phyloP scores from a whole-genome alignment of 2,113 vertebrate genomes.

The Periophthalmodon schlosseri region DNA sequence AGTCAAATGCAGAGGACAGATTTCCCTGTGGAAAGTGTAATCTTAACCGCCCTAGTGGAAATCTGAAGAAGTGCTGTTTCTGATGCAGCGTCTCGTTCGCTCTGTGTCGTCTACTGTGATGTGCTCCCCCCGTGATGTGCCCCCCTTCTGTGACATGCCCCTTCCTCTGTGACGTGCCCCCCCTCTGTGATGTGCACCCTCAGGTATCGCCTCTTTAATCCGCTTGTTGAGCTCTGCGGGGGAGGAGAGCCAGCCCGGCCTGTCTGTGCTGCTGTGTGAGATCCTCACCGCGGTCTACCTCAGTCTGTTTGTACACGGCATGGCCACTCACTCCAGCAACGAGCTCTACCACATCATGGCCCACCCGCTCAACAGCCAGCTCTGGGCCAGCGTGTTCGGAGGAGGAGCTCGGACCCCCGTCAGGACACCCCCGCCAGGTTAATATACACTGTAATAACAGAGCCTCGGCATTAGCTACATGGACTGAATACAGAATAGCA shows the following conservation, averaged over 20 bases:
- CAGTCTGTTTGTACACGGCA: slow-evolving; percentile 93
- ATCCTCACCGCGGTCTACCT: slow-evolving; percentile 94
- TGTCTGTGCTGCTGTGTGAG: slow-evolving; percentile 92
- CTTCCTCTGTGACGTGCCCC: neutral
- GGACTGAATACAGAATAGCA: neutral
- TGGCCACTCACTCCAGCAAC: slow-evolving; percentile 94
- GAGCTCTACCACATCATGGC: slow-evolving; percentile 90
- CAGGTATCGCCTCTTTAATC: slow-evolving; percentile 85
- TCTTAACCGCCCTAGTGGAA: too few species aligned
- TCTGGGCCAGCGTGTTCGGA: slow-evolving; percentile 94
- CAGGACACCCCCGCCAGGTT: slow-evolving; percentile 79
- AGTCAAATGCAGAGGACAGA: too few species aligned
- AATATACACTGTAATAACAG: slow-evolving; percentile 43
- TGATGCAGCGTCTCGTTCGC: too few species aligned
- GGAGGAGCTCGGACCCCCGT: slow-evolving; percentile 82
- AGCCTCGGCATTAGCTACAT: neutral
- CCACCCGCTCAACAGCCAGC: slow-evolving; percentile 91
- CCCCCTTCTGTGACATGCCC: neutral
- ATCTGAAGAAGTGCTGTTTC: too few species aligned
- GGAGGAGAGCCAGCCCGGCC: slow-evolving; percentile 90
- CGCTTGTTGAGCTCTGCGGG: slow-evolving; percentile 86
- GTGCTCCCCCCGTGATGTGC: neutral
- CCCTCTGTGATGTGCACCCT: neutral
- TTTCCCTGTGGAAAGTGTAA: too few species aligned
- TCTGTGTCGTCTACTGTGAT: neutral